These are phyloP conservation scores for Heliconius eleuchia DNA, from an alignment of 1,140 invertebrate species.

Conservation along the genomic window DNA sequence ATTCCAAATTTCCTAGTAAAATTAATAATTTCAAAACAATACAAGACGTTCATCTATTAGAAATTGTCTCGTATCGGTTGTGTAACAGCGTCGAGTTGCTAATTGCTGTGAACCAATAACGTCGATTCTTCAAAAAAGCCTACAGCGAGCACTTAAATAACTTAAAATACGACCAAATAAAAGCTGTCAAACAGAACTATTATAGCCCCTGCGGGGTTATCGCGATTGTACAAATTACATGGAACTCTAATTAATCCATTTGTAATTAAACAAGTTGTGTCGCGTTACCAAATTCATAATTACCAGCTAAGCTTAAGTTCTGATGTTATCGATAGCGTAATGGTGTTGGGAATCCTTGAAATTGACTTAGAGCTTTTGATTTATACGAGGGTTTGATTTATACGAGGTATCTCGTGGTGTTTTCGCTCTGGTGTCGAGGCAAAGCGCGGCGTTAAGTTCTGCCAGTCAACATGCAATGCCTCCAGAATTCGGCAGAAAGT, in stretches of 20 bases:
- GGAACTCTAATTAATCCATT: conserved; percentile 31
- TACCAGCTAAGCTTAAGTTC: conserved; percentile 18
- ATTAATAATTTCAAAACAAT: background rate
- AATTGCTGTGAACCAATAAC: background rate
- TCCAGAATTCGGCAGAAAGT: too few relatives aligned
- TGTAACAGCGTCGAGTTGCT: background rate
- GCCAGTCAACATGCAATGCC: too few relatives aligned
- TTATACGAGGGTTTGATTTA: background rate
- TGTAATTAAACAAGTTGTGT: conserved; percentile 25
- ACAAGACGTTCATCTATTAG: background rate
- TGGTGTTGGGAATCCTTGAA: background rate
- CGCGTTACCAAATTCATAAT: conserved; percentile 27
- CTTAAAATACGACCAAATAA: conserved; percentile 22
- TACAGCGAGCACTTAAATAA: background rate
- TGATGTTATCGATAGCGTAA: conserved; percentile 17
- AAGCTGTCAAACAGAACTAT: conserved; percentile 20
- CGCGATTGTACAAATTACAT: conserved; percentile 23
- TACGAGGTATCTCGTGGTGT: background rate
- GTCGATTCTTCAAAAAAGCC: background rate
- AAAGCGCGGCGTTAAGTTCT: too few relatives aligned
- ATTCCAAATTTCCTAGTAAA: background rate
- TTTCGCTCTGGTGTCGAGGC: too few relatives aligned
- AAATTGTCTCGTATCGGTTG: background rate
- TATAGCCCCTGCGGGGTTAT: conserved; percentile 18
- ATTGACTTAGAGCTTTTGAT: background rate